Conservation (phyloP, 2,113 vertebrate species). For the Herpetotheres cachinnans region DNA sequence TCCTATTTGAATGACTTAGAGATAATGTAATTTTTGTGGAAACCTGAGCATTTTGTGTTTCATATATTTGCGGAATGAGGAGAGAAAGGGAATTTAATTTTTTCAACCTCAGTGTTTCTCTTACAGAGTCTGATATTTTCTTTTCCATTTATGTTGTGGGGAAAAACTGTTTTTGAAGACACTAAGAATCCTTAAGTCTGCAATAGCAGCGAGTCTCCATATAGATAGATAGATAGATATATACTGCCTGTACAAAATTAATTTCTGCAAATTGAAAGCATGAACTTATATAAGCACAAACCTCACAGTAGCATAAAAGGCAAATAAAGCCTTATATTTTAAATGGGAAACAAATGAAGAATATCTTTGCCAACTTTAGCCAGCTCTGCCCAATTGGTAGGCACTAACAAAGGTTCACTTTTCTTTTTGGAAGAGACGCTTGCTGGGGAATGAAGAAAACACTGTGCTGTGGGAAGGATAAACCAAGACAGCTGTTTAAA, state of each 20-base stretch:
- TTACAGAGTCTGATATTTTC: not conserved
- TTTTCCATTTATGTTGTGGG: not conserved
- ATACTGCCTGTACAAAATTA: not conserved
- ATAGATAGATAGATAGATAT: too few species aligned
- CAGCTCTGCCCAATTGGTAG: not conserved
- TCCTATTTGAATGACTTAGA: not conserved
- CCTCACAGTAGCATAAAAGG: not conserved
- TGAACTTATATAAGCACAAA: not conserved
- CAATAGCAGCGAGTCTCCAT: not conserved
- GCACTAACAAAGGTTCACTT: not conserved
- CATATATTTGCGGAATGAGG: not conserved
- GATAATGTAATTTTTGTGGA: not conserved
- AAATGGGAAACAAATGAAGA: not conserved
- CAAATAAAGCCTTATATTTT: not conserved
- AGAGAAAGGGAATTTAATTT: not conserved
- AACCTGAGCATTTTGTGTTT: not conserved
- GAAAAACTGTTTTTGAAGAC: not conserved
- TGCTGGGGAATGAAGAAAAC: not conserved
- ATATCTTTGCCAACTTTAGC: not conserved
- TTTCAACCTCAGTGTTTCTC: not conserved
- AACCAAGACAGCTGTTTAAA: conserved; percentile 10
- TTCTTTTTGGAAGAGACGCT: not conserved
- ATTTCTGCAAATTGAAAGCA: not conserved
- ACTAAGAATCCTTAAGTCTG: not conserved
- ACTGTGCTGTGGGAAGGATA: not conserved